These are phyloP conservation scores for Dermatemys mawii DNA, from an alignment of 2,113 vertebrate species.

Conservation along the genomic window DNA sequence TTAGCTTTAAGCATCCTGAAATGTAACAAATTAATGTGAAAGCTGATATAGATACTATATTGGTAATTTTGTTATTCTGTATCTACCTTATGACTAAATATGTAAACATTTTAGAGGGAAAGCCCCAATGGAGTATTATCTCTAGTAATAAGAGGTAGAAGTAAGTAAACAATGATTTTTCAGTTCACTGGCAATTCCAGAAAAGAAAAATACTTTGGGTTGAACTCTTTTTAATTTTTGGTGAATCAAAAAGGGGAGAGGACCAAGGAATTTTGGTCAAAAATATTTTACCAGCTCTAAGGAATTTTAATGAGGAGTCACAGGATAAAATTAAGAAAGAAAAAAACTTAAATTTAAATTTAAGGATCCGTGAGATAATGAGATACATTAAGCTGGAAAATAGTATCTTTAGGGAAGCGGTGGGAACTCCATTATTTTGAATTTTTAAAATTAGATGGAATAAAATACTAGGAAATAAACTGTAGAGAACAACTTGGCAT, in stretches of 20 bases:
- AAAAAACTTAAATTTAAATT: too few species aligned
- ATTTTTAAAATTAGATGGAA: too few species aligned
- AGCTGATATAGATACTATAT: not conserved
- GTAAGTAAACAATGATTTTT: not conserved
- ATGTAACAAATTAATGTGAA: not conserved
- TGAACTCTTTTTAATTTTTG: not conserved
- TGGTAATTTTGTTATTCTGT: not conserved
- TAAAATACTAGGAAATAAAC: not conserved
- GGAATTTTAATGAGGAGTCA: too few species aligned
- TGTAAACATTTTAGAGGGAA: not conserved
- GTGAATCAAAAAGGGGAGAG: not conserved
- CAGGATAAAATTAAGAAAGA: too few species aligned
- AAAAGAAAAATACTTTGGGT: not conserved
- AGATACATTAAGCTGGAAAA: too few species aligned
- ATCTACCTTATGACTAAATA: not conserved
- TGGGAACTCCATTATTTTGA: too few species aligned
- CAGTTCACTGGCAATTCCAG: not conserved
- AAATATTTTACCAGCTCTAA: too few species aligned
- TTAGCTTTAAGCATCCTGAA: not conserved
- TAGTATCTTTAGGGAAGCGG: too few species aligned
- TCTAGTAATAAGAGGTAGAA: not conserved
- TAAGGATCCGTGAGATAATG: too few species aligned
- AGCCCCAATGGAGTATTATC: not conserved
- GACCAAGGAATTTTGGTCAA: too few species aligned
- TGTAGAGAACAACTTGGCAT: not conserved